These are phyloP conservation scores for Cherax destructor DNA, from an alignment of 1,140 invertebrate genomes.

Conservation along the genomic window DNA sequence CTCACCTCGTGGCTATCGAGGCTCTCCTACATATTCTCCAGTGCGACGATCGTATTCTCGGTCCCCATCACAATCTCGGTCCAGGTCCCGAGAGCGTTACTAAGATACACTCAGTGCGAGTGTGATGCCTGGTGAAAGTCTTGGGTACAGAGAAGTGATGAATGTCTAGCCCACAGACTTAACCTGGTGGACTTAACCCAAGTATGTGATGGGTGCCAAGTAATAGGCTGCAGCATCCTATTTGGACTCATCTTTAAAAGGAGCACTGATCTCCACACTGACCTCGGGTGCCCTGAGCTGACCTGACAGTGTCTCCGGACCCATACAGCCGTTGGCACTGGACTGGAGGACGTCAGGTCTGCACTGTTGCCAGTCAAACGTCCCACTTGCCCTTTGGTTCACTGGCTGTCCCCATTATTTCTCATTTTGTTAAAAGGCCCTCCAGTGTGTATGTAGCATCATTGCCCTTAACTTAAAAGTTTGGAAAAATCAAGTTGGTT, in stretches of 20 bases:
- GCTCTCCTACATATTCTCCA: constrained; percentile 81
- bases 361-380: constrained; percentile 61
- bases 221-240: constrained; percentile 8
- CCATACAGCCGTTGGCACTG: constrained; percentile 39
- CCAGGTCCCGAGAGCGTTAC: constrained; percentile 81
- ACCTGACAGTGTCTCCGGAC: constrained; percentile 45
- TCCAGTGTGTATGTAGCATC: constrained; percentile 8
- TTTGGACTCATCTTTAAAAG: constrained; percentile 21
- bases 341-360: constrained; percentile 68
- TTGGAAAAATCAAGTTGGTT: background rate
- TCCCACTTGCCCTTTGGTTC: constrained; percentile 63
- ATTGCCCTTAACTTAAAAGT: background rate
- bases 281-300: constrained; percentile 50
- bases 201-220: constrained; percentile 22
- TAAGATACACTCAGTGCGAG: background rate
- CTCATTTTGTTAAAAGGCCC: constrained; percentile 9
- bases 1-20: constrained; percentile 85
- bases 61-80: constrained; percentile 79
- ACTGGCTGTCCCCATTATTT: constrained; percentile 48
- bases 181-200: constrained; percentile 6
- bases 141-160: constrained; percentile 20
- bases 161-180: background rate
- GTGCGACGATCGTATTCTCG: constrained; percentile 83
- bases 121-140: background rate
- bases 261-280: constrained; percentile 17